A percentile compares a stretch with the other conserved stretches of the same genome.
phyloP scores from a whole-genome alignment of 2,888 invertebrate species.

The Corythucha ciliata region DNA sequence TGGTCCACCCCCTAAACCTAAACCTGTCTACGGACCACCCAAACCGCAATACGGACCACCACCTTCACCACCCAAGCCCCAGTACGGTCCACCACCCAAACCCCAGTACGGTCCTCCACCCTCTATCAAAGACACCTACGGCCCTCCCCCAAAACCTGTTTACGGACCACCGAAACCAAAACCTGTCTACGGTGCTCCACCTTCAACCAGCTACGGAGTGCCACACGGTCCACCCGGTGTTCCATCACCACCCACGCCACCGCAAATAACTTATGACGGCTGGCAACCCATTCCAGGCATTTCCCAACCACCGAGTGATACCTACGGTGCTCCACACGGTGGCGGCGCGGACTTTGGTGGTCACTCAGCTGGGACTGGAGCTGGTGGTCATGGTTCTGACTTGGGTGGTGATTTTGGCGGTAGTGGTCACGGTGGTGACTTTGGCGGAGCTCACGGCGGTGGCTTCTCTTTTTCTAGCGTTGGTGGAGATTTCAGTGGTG shows the following conservation, averaged over 20 bases:
- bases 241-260: conserved; percentile 64
- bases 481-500: neutral
- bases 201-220: conserved; percentile 41
- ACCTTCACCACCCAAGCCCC: conserved; percentile 44
- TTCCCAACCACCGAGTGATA: conserved; percentile 32
- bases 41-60: conserved; percentile 44
- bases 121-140: conserved; percentile 37
- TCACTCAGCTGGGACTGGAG: neutral
- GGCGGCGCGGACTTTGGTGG: too few species aligned
- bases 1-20: conserved; percentile 40
- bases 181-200: conserved; percentile 33
- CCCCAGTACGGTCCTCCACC: conserved; percentile 41
- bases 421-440: conserved; percentile 25
- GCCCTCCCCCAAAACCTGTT: conserved; percentile 33
- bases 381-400: conserved; percentile 6
- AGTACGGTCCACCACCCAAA: conserved; percentile 44
- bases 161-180: conserved; percentile 43
- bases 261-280: conserved; percentile 68
- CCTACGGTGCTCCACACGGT: conserved; percentile 36
- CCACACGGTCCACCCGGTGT: conserved; percentile 50
- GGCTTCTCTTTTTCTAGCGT: too few species aligned
- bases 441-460: conserved; percentile 36
- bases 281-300: conserved; percentile 78
- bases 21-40: conserved; percentile 33
- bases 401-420: neutral